Percentiles rank a stretch among this genome's conserved stretches.
Evolutionary conservation across 2,113 vertebrate species (phyloP).

Genomic region (Austrofundulus limnaeus): DNA sequence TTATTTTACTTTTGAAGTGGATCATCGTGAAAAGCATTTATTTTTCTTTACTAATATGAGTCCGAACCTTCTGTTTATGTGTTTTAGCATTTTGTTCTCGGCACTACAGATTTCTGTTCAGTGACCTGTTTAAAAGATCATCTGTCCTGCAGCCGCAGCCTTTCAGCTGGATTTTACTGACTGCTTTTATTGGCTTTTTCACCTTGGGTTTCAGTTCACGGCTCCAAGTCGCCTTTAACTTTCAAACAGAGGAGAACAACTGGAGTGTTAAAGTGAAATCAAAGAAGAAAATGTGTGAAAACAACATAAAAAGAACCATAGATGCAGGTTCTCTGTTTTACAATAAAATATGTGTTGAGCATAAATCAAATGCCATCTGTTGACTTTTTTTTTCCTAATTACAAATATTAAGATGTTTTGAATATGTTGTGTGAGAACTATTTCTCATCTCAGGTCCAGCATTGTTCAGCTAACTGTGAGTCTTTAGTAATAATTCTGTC

Average conservation of each 20-base stretch:
- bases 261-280: constrained; percentile 34
- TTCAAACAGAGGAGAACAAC: constrained; percentile 39
- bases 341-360: background rate
- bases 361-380: too few species aligned
- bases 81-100: constrained; percentile 38
- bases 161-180: constrained; percentile 44
- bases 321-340: background rate
- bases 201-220: constrained; percentile 67
- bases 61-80: background rate
- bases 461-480: too few species aligned
- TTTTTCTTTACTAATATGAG: constrained; percentile 1
- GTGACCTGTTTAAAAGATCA: constrained; percentile 50
- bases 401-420: too few species aligned
- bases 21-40: background rate
- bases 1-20: background rate
- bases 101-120: constrained; percentile 35
- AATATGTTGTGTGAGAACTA: too few species aligned
- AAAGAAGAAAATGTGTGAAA: constrained; percentile 9
- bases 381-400: too few species aligned
- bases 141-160: constrained; percentile 42
- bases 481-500: too few species aligned
- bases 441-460: too few species aligned
- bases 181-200: constrained; percentile 66
- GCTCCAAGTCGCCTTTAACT: constrained; percentile 44
- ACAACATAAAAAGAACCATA: background rate